These are phyloP conservation scores for Lophius americanus DNA, from an alignment of 2,797 vertebrate species.

Conservation along the genomic window DNA sequence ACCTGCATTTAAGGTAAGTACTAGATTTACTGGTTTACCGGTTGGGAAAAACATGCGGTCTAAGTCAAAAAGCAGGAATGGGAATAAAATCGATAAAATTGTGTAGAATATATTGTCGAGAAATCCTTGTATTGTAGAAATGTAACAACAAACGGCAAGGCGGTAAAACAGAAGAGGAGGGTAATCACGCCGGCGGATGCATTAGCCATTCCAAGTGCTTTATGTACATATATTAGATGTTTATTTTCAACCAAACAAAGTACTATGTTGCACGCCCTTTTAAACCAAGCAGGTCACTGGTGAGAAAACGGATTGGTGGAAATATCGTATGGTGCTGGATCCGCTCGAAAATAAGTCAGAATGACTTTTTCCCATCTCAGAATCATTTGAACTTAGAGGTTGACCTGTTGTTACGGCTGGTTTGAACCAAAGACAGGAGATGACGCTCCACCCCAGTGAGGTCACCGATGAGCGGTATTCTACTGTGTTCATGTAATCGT, in stretches of 20 bases:
- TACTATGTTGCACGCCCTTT: conserved; percentile 42
- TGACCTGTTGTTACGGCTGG: no score
- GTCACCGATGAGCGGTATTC: background rate
- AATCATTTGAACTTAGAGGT: background rate
- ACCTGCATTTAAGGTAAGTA: conserved; percentile 25
- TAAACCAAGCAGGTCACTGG: conserved; percentile 43
- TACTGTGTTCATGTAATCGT: background rate
- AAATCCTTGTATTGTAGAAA: background rate
- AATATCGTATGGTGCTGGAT: conserved; percentile 10
- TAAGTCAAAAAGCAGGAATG: conserved; percentile 26
- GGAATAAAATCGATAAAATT: background rate
- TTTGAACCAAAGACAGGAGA: no score
- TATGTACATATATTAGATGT: conserved; percentile 13
- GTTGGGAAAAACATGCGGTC: conserved; percentile 43
- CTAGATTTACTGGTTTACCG: conserved; percentile 23
- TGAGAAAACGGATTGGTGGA: conserved; percentile 32
- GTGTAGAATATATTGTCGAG: no score
- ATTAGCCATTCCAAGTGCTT: conserved; percentile 47
- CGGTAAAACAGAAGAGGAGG: conserved; percentile 25
- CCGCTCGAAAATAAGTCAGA: background rate
- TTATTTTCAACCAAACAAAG: conserved; percentile 37
- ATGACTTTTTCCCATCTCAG: background rate
- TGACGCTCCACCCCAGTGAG: no score
- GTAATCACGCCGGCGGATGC: conserved; percentile 40
- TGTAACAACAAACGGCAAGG: background rate